phyloP scores from a whole-genome alignment of 2,797 vertebrate species.

The Delichon dasypus region DNA sequence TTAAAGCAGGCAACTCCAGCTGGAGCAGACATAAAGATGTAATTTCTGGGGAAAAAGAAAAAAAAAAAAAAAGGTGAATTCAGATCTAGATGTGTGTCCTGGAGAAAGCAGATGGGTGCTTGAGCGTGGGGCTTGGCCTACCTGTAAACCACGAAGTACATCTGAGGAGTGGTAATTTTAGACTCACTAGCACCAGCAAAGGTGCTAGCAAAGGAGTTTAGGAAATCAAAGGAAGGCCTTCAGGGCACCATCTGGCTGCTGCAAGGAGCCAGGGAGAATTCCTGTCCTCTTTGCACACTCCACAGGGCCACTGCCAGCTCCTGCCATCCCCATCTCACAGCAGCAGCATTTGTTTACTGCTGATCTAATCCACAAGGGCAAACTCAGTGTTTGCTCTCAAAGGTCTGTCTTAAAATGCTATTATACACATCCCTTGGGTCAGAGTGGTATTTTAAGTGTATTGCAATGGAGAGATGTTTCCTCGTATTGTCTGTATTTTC shows the following conservation, averaged over 20 bases:
- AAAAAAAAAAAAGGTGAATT: background rate
- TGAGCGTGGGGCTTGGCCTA: background rate
- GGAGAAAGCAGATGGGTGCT: background rate
- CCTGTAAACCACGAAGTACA: background rate
- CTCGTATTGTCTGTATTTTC: background rate
- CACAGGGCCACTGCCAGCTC: background rate
- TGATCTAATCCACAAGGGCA: slow-evolving; percentile 7
- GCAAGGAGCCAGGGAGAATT: background rate
- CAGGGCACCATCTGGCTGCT: slow-evolving; percentile 31
- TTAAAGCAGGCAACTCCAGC: background rate
- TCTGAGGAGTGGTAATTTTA: background rate
- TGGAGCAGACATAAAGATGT: background rate
- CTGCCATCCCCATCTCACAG: background rate
- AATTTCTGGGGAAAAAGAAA: background rate
- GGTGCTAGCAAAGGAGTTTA: background rate
- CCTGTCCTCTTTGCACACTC: background rate
- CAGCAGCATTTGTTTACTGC: slow-evolving; percentile 2
- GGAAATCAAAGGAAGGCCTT: slow-evolving; percentile 23
- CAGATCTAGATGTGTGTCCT: background rate
- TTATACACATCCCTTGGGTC: background rate
- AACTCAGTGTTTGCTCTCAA: slow-evolving; percentile 17
- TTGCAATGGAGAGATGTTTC: background rate
- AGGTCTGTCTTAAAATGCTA: slow-evolving; percentile 28
- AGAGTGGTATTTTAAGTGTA: background rate
- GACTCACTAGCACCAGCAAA: background rate